A percentile compares a stretch with the other conserved stretches of the same genome.
Evolutionary conservation across 2,888 invertebrate genomes (phyloP).

Genomic region (Rotaria socialis): DNA sequence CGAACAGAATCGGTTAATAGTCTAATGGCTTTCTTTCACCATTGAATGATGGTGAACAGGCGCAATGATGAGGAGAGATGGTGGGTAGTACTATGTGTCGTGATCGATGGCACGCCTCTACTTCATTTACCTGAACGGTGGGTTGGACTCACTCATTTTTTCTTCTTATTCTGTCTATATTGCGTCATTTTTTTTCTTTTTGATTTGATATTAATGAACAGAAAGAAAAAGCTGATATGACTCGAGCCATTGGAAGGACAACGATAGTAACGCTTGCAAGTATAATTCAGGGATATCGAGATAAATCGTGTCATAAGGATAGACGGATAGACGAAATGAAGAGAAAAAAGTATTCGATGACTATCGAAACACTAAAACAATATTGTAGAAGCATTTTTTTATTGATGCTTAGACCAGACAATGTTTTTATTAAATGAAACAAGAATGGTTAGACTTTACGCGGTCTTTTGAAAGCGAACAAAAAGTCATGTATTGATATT

Average conservation of each 20-base stretch:
- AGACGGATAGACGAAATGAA: neutral
- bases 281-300: constrained; percentile 18
- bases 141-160: neutral
- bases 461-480: no score
- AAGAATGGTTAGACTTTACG: no score
- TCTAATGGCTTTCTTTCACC: constrained; percentile 4
- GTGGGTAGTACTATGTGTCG: constrained; percentile 5
- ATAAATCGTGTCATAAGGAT: neutral
- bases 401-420: no score
- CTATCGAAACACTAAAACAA: neutral
- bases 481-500: no score
- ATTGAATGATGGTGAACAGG: constrained; percentile 21
- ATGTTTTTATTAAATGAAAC: no score
- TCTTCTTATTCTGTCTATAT: neutral
- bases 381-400: neutral
- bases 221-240: neutral
- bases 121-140: constrained; percentile 21
- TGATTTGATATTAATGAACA: constrained; percentile 23
- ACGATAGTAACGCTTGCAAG: neutral
- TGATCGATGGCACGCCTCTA: constrained; percentile 11
- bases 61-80: neutral
- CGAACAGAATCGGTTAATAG: constrained; percentile 12
- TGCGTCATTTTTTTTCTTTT: constrained; percentile 5
- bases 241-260: constrained; percentile 10
- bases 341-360: neutral